Evolutionary conservation across 2,888 invertebrate genomes (phyloP), one percentile per base, ranked within the genome.

Genomic region (Crioceris asparagi): DNA sequence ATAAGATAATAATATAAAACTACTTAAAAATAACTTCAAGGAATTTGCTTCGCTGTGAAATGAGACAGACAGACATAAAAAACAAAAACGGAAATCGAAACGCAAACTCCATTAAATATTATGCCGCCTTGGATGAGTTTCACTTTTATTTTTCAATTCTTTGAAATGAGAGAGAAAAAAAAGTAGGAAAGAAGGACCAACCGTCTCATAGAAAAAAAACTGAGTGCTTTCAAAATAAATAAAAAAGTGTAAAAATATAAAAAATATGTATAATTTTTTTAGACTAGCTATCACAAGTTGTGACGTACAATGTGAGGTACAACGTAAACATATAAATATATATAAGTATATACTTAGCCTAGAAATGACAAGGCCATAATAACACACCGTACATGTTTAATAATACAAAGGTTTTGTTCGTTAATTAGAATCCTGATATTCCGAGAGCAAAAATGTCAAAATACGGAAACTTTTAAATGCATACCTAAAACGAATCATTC

Each of bases 1-100:
- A 54, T 54, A n/a, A 58, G 55, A 60, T 61, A 62, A 57, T 56
- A 62, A 62, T 51, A 58, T 56, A 60, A 61, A 62, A 57, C 57
- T 62, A 62, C 51, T 50, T 54, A 56, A 49, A 16, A 27, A 14
- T 36, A 18, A 25, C n/a, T n/a, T n/a, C n/a, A n/a, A n/a, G n/a
- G n/a, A n/a, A n/a, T n/a, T n/a, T n/a, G 25, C 10, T 39, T 33
- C 29, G 33, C 38, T 33, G 21, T 17, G 32, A 38, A 27, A 14
- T n/a, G n/a, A n/a, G n/a, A n/a, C n/a, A n/a, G n/a, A n/a, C n/a
- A n/a, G n/a, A n/a, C n/a, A n/a, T n/a, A n/a, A n/a, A 36, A 29
- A 35, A 26, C 26, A 35, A 35, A 17, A 6, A 21, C 15, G 23
- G 11, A 14, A 14, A 17, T 23, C n/a, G 11, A 11, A 3, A 32